Percentiles rank a stretch among this genome's conserved stretches.
These are phyloP conservation scores for Podilymbus podiceps DNA, from an alignment of 2,113 vertebrate genomes.

Conservation along the genomic window DNA sequence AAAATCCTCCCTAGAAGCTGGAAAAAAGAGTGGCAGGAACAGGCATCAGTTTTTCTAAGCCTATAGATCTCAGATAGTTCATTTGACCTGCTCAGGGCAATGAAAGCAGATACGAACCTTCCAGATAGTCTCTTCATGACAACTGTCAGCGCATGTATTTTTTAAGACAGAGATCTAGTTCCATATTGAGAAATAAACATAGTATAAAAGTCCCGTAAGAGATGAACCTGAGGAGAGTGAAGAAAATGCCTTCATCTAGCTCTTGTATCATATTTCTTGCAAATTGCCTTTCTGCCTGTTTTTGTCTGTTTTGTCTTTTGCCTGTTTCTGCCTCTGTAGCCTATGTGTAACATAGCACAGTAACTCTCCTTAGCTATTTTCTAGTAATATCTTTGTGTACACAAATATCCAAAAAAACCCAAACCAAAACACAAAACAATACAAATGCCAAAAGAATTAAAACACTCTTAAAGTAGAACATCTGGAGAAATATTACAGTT, in stretches of 20 bases:
- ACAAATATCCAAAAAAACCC: not conserved
- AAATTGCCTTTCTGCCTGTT: not conserved
- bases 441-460: not conserved
- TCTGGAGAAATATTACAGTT: not conserved
- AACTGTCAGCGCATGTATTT: not conserved
- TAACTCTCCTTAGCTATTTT: not conserved
- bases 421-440: too few species aligned
- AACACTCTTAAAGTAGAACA: not conserved
- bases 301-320: not conserved
- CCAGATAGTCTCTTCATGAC: rapidly evolving
- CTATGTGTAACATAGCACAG: not conserved
- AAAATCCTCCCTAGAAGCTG: not conserved
- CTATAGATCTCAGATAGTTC: not conserved
- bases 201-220: not conserved
- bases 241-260: not conserved
- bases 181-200: not conserved
- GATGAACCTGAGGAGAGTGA: not conserved
- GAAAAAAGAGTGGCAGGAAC: not conserved
- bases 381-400: not conserved
- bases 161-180: not conserved
- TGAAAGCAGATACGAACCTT: not conserved
- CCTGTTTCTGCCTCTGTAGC: not conserved
- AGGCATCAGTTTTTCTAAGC: not conserved
- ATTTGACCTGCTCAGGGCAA: not conserved
- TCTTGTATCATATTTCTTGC: not conserved